A percentile compares a stretch with the other conserved stretches of the same genome.
Conservation (phyloP, 2,888 invertebrate species). For the Lamproptera curius region DNA sequence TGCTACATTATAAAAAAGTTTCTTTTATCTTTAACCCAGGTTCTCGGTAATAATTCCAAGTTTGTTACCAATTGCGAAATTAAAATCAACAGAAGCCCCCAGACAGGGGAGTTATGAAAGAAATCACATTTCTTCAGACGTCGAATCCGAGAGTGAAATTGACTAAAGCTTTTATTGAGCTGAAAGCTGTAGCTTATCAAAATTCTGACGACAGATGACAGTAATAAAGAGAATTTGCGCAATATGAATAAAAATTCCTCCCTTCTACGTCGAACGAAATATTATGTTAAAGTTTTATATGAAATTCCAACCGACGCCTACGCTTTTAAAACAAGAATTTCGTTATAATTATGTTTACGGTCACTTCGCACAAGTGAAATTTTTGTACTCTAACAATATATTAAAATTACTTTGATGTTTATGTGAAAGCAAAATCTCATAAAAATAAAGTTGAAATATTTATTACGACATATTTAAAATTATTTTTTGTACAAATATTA, state of each 20-base stretch:
- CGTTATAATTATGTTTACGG: not conserved
- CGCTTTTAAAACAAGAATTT: not conserved
- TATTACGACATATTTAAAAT: too few relatives aligned
- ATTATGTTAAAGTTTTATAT: slow-evolving; percentile 1
- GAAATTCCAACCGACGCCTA: not conserved
- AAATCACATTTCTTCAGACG: slow-evolving; percentile 14
- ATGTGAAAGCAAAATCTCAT: too few relatives aligned
- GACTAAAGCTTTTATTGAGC: slow-evolving; percentile 16
- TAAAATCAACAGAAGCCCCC: slow-evolving; percentile 5
- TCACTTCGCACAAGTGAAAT: too few relatives aligned
- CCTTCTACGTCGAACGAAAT: not conserved
- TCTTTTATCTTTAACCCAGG: not conserved
- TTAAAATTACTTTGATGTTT: too few relatives aligned
- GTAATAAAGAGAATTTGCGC: slow-evolving; percentile 18
- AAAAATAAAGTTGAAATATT: too few relatives aligned
- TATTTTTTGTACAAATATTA: too few relatives aligned
- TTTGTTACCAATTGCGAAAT: not conserved
- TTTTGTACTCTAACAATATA: too few relatives aligned
- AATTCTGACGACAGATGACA: slow-evolving; percentile 17
- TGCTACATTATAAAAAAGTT: not conserved
- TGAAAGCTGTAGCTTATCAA: slow-evolving; percentile 18
- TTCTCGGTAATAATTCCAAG: not conserved
- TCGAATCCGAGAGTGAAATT: slow-evolving; percentile 19
- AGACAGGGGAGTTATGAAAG: slow-evolving; percentile 4
- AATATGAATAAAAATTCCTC: slow-evolving; percentile 14